phyloP scores from a whole-genome alignment of 1,140 invertebrate species.

The Euschistus heros region DNA sequence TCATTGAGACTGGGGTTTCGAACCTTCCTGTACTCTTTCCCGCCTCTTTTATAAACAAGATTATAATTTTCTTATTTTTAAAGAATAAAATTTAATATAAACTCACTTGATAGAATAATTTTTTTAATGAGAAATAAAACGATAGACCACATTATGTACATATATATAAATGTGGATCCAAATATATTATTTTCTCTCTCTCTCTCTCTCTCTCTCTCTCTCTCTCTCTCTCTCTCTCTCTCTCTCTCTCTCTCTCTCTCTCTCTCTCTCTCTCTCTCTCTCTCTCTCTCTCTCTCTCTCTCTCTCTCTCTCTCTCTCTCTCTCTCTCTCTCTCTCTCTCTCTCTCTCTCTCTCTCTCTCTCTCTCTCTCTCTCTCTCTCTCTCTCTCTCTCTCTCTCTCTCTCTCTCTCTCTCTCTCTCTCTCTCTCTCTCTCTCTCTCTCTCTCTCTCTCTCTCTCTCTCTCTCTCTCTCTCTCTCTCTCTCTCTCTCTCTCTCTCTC shows the following conservation, averaged over 20 bases:
- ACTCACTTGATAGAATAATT: too few relatives aligned
- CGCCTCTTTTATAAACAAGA: too few relatives aligned
- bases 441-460: not conserved
- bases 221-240: slow-evolving; percentile 17
- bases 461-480: not conserved
- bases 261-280: slow-evolving; percentile 4
- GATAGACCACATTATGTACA: too few relatives aligned
- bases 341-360: not conserved
- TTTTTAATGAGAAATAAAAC: too few relatives aligned
- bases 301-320: slow-evolving; percentile 1
- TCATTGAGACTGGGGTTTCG: too few relatives aligned
- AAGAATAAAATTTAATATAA: too few relatives aligned
- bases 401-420: not conserved
- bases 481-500: too few relatives aligned
- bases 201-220: slow-evolving; percentile 18
- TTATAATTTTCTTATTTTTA: too few relatives aligned
- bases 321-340: not conserved
- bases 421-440: not conserved
- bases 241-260: slow-evolving; percentile 3
- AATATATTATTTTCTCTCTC: not conserved
- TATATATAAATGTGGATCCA: too few relatives aligned
- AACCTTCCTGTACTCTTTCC: too few relatives aligned
- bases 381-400: not conserved
- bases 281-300: not conserved
- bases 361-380: not conserved